Base-by-base conservation (phyloP, 2,113 vertebrate species). In the Numida meleagris region DNA sequence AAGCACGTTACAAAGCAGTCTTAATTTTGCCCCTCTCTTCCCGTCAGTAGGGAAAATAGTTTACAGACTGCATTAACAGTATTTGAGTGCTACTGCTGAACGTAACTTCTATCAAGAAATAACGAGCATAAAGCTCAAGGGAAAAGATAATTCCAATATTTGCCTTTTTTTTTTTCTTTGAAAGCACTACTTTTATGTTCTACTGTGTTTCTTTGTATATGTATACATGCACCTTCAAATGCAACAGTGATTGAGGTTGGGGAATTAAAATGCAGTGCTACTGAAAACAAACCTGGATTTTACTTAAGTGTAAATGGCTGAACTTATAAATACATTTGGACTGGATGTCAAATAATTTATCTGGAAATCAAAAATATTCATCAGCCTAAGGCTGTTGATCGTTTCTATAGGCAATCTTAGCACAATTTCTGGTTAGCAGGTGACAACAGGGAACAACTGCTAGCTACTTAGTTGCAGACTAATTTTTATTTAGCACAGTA, bases 401-500 rank as follows among this genome's bases (percentile, higher is more conserved):
- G 27, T 70, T 89, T 43, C 36, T 67, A 53, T 4, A 92, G 1
- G 15, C 59, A 70, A 79, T 25, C 43, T 38, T 21, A 81, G 94
- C 20, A n/a, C 57, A n/a, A 80, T n/a, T n/a, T 77, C 75, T 70
- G 31, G 53, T 73, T 91, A 40, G 48, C 42, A 78, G 20, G 23
- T 75, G 72, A 82, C 36, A 87, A 77, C 33, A 79, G 63, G 21
- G 61, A 78, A 46, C 14, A 73, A 65, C 34, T 45, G 6, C 70
- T 86, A 89, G 31, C 36, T 82, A 80, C 8, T 19, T 36, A 45
- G 19, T 57, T 24, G 6, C 59, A 94, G 34, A 70, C 8, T 83
- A 55, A 65, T 92, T 97, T 85, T 90, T 88, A 31, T 94, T 93
- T 84, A 33, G 59, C 33, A 25, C n/a, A 40, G 71, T 74, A 67